Percentiles rank a stretch among this genome's conserved stretches.
Conservation (phyloP, 2,888 invertebrate species). For the Odontomyia ornata region DNA sequence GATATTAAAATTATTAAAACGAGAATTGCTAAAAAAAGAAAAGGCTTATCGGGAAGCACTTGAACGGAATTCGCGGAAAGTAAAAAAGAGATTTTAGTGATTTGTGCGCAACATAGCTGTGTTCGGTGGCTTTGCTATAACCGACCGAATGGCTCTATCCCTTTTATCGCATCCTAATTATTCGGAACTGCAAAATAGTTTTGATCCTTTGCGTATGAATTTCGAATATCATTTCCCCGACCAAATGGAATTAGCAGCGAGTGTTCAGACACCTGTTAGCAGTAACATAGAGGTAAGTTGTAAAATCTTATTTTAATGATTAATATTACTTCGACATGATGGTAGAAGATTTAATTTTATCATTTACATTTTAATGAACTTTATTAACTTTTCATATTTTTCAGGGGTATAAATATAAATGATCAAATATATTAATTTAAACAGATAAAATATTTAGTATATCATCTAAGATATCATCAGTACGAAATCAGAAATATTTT, state of each 20-base stretch:
- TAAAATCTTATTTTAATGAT: too few species aligned
- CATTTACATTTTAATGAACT: not conserved
- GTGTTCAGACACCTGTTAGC: slow-evolving; percentile 37
- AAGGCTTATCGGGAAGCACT: not conserved
- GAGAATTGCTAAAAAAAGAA: not conserved
- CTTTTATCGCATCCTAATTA: slow-evolving; percentile 60
- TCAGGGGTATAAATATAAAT: too few species aligned
- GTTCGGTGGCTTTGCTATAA: not conserved
- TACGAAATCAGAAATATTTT: too few species aligned
- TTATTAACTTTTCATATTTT: too few species aligned
- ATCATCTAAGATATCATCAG: too few species aligned
- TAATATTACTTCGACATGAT: too few species aligned
- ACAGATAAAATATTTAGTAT: too few species aligned
- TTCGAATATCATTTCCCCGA: slow-evolving; percentile 49
- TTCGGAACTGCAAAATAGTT: slow-evolving; percentile 60
- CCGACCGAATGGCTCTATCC: slow-evolving; percentile 63
- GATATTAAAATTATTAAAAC: too few species aligned
- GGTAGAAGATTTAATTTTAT: not conserved
- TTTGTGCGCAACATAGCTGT: not conserved
- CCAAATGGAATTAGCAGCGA: slow-evolving; percentile 50
- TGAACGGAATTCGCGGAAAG: not conserved
- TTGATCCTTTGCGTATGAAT: slow-evolving; percentile 56
- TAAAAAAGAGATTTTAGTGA: not conserved
- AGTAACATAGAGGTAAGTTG: slow-evolving; percentile 51
- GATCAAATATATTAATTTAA: too few species aligned